Evolutionary conservation across 2,113 vertebrate species (phyloP), one percentile per base, ranked within the genome.

Genomic region (Dasyprocta punctata): DNA sequence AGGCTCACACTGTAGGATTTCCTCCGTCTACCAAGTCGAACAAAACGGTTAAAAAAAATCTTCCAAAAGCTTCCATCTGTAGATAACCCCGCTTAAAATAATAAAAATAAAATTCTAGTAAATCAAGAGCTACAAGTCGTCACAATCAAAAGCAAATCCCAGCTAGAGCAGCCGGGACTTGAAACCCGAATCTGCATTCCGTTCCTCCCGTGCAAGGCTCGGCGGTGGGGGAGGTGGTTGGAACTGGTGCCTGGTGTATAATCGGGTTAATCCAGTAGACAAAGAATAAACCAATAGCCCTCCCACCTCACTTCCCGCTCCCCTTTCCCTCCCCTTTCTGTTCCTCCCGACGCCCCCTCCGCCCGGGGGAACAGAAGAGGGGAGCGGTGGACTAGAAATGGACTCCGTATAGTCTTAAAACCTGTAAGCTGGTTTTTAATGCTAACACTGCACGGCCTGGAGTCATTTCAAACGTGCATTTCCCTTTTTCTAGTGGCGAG

Each of bases 221-320:
- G 2, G 96, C 16, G 94, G 93, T 85, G 90, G 98, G 93, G 92
- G 95, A 81, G 96, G 96, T 81, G 96, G 96, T 77, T 56, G 58
- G 96, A 77, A 81, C 97, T 16, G 77, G 97, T 96, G 94, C 94
- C 65, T 67, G 95, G 95, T 95, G 96, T 96, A 96, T 97, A 97
- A 93, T 98, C 95, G 93, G 94, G 97, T 98, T 98, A 97, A 98
- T 98, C 97, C 97, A 89, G 92, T 30, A 97, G 96, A 97, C 96
- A 97, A 96, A 94, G 89, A 95, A 95, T 98, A 98, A 98, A 98
- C 95, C 97, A 98, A 98, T 92, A 98, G 95, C 97, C 94, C 97
- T 97, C 97, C 98, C 97, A 98, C 96, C 97, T 98, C 98, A 98
- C 97, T 98, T 98, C 97, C 96, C 96, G 96, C 97, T 97, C 97